These are phyloP conservation scores for Drymodes brunneopygia DNA, from an alignment of 2,113 vertebrate genomes.

Conservation along the genomic window DNA sequence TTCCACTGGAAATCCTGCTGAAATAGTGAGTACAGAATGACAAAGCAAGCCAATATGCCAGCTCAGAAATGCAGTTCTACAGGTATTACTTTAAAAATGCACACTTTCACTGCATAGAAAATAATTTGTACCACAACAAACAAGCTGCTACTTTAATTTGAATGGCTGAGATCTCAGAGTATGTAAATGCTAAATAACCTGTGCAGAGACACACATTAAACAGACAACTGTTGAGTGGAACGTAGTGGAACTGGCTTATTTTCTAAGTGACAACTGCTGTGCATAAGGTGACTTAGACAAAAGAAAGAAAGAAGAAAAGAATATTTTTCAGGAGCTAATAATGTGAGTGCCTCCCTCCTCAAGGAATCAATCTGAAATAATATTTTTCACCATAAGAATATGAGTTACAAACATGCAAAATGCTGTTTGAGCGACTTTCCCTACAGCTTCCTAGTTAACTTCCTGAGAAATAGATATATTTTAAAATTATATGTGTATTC, in stretches of 20 bases:
- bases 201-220: not conserved
- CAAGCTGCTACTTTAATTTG: not conserved
- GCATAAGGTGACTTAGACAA: not conserved
- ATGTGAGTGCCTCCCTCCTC: not conserved
- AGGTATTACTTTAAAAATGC: not conserved
- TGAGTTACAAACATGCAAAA: not conserved
- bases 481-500: not conserved
- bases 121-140: not conserved
- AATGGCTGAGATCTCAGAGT: not conserved
- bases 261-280: not conserved
- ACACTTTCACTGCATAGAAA: not conserved
- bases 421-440: not conserved
- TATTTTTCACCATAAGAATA: not conserved
- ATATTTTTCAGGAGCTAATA: not conserved
- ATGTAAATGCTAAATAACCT: not conserved
- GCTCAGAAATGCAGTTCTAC: not conserved
- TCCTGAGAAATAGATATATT: not conserved
- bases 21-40: not conserved
- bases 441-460: not conserved
- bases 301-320: not conserved
- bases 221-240: not conserved
- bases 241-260: not conserved
- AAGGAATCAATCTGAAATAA: not conserved
- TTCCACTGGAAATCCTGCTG: not conserved
- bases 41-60: not conserved